phyloP scores from a whole-genome alignment of 35 echinoderm and acorn worm species.

The Hemicentrotus pulcherrimus region DNA sequence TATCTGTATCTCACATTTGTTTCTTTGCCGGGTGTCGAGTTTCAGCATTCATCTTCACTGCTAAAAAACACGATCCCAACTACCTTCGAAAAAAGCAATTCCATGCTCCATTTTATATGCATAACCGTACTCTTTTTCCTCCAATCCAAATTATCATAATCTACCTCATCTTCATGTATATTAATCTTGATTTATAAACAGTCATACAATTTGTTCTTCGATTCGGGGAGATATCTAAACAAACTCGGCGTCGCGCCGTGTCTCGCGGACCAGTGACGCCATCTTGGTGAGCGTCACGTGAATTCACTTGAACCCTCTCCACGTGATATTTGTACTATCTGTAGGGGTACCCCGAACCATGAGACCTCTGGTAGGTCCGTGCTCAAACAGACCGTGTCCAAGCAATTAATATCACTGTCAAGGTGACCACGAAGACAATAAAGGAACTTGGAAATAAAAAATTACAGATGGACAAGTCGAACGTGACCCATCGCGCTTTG shows the following conservation, averaged over 20 bases:
- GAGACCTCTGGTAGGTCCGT: too few relatives aligned
- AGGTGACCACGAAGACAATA: neutral
- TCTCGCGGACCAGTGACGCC: neutral
- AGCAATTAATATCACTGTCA: slow-evolving; percentile 36
- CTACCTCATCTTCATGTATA: neutral
- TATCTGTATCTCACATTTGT: neutral
- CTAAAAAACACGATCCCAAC: too few relatives aligned
- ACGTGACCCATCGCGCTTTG: neutral
- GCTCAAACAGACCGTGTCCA: neutral
- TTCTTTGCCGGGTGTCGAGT: neutral
- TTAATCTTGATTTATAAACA: neutral
- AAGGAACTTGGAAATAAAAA: neutral
- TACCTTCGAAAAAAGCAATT: too few relatives aligned
- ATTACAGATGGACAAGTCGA: neutral
- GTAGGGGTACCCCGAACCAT: neutral
- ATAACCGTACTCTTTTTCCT: too few relatives aligned
- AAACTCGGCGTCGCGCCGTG: neutral
- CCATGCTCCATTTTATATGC: too few relatives aligned
- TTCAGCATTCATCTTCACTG: neutral
- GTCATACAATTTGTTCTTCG: neutral
- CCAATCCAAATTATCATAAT: neutral
- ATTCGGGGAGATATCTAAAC: neutral
- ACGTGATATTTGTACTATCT: slow-evolving; percentile 31
- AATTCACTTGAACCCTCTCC: neutral
- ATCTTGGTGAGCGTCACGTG: neutral